These are phyloP conservation scores for Oryzias dopingdopingensis DNA, from an alignment of 2,797 vertebrate species.

Conservation along the genomic window DNA sequence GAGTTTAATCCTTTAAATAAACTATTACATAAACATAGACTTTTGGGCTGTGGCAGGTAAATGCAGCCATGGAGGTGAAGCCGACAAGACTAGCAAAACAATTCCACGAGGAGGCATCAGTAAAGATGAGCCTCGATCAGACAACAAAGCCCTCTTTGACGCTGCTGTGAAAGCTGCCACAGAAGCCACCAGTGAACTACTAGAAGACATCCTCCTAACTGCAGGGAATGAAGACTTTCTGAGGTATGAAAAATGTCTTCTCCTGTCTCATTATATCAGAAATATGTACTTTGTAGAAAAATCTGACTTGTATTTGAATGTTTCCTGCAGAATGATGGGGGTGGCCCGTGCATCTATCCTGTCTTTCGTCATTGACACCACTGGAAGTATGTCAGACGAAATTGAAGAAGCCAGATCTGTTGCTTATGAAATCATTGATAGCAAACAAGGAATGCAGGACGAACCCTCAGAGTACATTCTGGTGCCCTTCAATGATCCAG, in stretches of 20 bases:
- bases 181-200: slow-evolving; percentile 70
- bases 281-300: too few species aligned
- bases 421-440: slow-evolving; percentile 64
- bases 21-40: too few species aligned
- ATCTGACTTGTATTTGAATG: too few species aligned
- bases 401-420: slow-evolving; percentile 56
- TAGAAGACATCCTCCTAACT: slow-evolving; percentile 65
- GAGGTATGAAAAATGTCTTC: slow-evolving; percentile 44
- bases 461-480: slow-evolving; percentile 72
- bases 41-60: slow-evolving; percentile 55
- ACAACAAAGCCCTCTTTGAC: slow-evolving; percentile 46
- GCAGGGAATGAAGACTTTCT: slow-evolving; percentile 61
- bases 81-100: slow-evolving; percentile 42
- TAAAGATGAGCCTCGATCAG: slow-evolving; percentile 50
- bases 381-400: slow-evolving; percentile 66
- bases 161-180: slow-evolving; percentile 64
- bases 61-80: slow-evolving; percentile 65
- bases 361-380: slow-evolving; percentile 77
- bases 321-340: slow-evolving; percentile 63
- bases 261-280: not conserved
- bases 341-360: slow-evolving; percentile 61
- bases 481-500: slow-evolving; percentile 75
- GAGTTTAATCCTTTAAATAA: too few species aligned
- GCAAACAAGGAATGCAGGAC: slow-evolving; percentile 52
- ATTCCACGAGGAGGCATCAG: slow-evolving; percentile 69